These are phyloP conservation scores for Irena cyanogastra DNA, from an alignment of 2,113 vertebrate genomes.

Conservation along the genomic window DNA sequence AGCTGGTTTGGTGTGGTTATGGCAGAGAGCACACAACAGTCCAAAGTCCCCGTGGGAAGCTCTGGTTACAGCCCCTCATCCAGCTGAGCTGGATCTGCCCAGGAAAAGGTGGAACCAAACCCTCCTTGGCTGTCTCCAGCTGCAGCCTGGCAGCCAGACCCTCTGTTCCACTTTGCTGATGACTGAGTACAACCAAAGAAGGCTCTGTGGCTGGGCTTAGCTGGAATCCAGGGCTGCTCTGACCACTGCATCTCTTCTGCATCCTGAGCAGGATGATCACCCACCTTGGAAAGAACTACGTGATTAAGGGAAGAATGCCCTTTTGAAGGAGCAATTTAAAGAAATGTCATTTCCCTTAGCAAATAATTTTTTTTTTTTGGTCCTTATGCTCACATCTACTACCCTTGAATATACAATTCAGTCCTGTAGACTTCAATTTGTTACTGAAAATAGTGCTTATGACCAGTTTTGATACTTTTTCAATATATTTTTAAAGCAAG, in stretches of 20 bases:
- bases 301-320: background rate
- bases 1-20: background rate
- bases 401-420: background rate
- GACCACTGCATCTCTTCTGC: background rate
- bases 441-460: slow-evolving; percentile 1
- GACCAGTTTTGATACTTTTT: background rate
- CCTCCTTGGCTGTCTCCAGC: background rate
- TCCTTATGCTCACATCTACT: background rate
- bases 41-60: background rate
- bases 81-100: background rate
- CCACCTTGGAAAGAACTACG: background rate
- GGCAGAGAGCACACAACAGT: background rate
- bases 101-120: background rate
- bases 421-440: background rate
- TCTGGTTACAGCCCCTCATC: background rate
- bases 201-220: background rate
- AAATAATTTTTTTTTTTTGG: background rate
- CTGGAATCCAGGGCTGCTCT: background rate
- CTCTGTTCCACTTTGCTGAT: background rate
- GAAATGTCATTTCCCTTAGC: slow-evolving; percentile 8
- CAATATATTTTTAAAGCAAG: slow-evolving; percentile 16
- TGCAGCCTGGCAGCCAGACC: background rate
- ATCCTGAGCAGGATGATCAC: background rate
- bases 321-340: background rate
- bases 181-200: background rate